These are phyloP conservation scores for Palythoa heliodiscus DNA, from an alignment of 92 coral and sea anemone genomes.

Conservation along the genomic window DNA sequence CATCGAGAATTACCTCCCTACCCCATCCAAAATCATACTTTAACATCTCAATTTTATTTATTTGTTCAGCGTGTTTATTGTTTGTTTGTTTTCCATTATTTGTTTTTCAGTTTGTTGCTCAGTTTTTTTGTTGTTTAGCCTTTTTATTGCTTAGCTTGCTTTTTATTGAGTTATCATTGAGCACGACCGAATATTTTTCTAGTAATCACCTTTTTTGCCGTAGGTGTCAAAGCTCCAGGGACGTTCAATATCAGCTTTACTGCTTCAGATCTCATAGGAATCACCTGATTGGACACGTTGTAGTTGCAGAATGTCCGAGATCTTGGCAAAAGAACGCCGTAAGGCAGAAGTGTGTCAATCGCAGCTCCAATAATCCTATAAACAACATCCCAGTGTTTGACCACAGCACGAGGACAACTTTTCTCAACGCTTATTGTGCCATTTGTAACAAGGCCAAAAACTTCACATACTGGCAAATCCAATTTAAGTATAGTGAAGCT, in stretches of 20 bases:
- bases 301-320: constrained; percentile 5
- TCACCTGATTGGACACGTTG: not conserved
- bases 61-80: too few species aligned
- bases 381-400: constrained; percentile 17
- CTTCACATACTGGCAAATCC: constrained; percentile 28
- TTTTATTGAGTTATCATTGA: too few species aligned
- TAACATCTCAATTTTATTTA: too few species aligned
- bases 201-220: not conserved
- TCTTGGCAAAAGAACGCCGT: not conserved
- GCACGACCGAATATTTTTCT: too few species aligned
- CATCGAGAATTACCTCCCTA: too few species aligned
- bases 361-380: not conserved
- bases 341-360: not conserved
- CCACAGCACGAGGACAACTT: not conserved
- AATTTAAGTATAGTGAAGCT: not conserved
- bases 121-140: too few species aligned
- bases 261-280: not conserved
- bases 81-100: too few species aligned
- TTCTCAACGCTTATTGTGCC: constrained; percentile 15
- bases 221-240: not conserved
- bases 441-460: constrained; percentile 8
- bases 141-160: too few species aligned
- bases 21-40: too few species aligned
- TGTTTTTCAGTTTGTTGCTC: too few species aligned
- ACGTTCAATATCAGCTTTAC: too few species aligned